phyloP scores from a whole-genome alignment of 1,140 invertebrate genomes.

The Trachelipus rathkii region DNA sequence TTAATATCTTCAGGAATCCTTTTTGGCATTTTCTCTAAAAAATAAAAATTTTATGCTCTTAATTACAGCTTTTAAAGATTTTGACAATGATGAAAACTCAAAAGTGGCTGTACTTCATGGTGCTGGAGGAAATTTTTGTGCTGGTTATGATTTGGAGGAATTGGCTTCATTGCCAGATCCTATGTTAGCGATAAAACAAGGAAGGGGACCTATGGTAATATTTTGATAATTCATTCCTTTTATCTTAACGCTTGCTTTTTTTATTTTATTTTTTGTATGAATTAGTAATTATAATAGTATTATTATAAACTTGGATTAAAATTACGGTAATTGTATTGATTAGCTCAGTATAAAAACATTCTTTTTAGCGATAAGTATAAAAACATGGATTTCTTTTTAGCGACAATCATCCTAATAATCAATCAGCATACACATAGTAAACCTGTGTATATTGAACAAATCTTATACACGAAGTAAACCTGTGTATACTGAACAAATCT shows the following conservation, averaged over 20 bases:
- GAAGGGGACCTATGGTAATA: conserved; percentile 50
- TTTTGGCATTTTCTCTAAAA: too few species aligned
- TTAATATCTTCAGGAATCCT: too few species aligned
- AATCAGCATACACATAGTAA: too few species aligned
- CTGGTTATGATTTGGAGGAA: conserved; percentile 70
- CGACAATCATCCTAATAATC: too few species aligned
- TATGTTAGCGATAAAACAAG: conserved; percentile 26
- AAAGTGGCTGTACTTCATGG: conserved; percentile 76
- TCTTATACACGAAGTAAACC: too few species aligned
- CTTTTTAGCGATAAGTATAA: too few species aligned
- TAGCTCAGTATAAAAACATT: too few species aligned
- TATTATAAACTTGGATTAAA: too few species aligned
- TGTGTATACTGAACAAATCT: too few species aligned
- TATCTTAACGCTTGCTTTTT: neutral
- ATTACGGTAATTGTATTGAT: too few species aligned
- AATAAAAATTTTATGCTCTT: neutral
- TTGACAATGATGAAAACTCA: conserved; percentile 68
- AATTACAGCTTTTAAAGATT: conserved; percentile 65
- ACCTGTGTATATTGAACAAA: too few species aligned
- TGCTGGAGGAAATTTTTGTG: conserved; percentile 82
- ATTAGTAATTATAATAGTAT: neutral
- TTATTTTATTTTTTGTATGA: neutral
- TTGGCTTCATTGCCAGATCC: conserved; percentile 54
- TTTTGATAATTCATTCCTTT: neutral
- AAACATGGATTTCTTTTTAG: too few species aligned